Evolutionary conservation across 2,113 vertebrate species (phyloP).

Genomic region (Epinephelus cyanopodus): DNA sequence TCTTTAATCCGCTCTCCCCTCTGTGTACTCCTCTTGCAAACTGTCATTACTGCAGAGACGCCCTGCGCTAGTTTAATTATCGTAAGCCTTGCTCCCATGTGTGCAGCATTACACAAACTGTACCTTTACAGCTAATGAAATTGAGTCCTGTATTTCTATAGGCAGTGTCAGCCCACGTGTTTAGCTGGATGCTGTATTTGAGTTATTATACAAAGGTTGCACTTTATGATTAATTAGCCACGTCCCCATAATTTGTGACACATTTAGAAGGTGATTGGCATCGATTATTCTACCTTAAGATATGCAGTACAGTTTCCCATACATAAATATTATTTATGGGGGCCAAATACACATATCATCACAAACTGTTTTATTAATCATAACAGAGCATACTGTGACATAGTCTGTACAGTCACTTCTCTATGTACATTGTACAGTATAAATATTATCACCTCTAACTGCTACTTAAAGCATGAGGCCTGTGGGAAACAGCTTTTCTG

Average conservation of each 20-base stretch:
- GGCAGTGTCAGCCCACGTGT: conserved; percentile 63
- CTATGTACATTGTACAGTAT: conserved; percentile 29
- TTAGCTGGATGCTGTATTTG: conserved; percentile 49
- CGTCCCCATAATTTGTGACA: conserved; percentile 25
- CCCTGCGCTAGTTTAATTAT: conserved; percentile 54
- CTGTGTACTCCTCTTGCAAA: conserved; percentile 50
- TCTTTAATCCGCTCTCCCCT: conserved; percentile 8
- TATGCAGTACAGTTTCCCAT: conserved; percentile 4
- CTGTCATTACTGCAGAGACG: conserved; percentile 31
- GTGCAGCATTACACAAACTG: conserved; percentile 43
- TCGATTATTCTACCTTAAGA: conserved; percentile 31
- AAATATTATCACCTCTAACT: conserved; percentile 22
- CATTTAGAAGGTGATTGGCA: conserved; percentile 40
- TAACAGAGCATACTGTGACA: conserved; percentile 5
- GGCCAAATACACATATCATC: conserved; percentile 28
- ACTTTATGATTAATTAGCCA: conserved; percentile 16
- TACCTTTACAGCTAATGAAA: conserved; percentile 58
- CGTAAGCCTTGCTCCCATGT: conserved; percentile 56
- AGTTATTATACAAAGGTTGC: conserved; percentile 48
- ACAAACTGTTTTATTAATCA: conserved; percentile 3
- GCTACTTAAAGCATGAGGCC: conserved; percentile 2
- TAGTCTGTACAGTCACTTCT: conserved; percentile 14
- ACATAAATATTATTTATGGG: conserved; percentile 33
- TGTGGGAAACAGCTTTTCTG: background rate
- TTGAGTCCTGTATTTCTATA: conserved; percentile 49